Conservation (phyloP, 2,888 invertebrate species). For the Branchipolynoe longqiensis region DNA sequence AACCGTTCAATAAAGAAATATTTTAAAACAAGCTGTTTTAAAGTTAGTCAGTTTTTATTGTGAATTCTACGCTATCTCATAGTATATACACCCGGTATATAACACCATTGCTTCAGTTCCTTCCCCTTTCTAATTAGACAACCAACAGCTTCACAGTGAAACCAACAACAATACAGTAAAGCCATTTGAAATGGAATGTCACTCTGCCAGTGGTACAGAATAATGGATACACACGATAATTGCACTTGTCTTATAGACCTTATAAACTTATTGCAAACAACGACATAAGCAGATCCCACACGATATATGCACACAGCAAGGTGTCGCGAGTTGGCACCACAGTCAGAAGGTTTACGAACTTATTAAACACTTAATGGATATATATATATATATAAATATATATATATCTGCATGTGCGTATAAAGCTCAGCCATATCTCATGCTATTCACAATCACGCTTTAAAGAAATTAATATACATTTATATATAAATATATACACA, state of each 20-base stretch:
- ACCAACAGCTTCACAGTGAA: neutral
- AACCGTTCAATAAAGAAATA: neutral
- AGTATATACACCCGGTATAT: slow-evolving; percentile 8
- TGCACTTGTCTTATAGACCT: slow-evolving; percentile 39
- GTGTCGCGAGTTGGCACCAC: no score
- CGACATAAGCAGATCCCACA: slow-evolving; percentile 8
- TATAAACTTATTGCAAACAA: slow-evolving; percentile 31
- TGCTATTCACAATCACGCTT: no score
- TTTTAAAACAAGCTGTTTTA: neutral
- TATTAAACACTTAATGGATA: no score
- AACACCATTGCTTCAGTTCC: neutral
- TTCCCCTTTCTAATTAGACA: neutral
- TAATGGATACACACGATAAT: slow-evolving; percentile 37
- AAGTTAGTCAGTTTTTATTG: slow-evolving; percentile 18
- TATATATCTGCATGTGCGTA: no score
- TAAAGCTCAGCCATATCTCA: no score
- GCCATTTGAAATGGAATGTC: slow-evolving; percentile 42
- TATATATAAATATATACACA: no score
- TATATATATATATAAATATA: no score
- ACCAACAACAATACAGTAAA: slow-evolving; percentile 30
- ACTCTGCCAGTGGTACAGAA: slow-evolving; percentile 12
- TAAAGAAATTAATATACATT: no score
- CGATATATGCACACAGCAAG: no score
- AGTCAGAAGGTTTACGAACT: no score
- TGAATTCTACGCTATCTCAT: slow-evolving; percentile 13